Percentiles rank a stretch among this genome's conserved stretches.
These are phyloP conservation scores for Perizoma flavofasciatum DNA, from an alignment of 2,888 invertebrate genomes.

Conservation along the genomic window DNA sequence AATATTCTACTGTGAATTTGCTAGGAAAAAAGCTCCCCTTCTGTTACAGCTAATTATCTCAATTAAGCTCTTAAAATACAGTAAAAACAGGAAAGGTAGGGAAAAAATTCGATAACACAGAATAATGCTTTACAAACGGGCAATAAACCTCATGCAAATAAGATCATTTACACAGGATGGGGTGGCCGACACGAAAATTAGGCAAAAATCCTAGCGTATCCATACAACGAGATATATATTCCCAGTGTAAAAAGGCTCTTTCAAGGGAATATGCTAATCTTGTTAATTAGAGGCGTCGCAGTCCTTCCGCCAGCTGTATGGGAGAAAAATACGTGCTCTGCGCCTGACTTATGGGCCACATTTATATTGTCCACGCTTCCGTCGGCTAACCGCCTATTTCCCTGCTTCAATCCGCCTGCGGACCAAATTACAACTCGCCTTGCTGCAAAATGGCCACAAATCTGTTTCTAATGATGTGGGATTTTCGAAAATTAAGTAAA, in stretches of 20 bases:
- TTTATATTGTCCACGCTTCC: constrained; percentile 79
- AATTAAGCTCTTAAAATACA: constrained; percentile 28
- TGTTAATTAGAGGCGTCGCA: constrained; percentile 78
- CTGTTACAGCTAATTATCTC: constrained; percentile 17
- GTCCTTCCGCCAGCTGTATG: constrained; percentile 64
- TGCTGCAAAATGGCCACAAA: constrained; percentile 26
- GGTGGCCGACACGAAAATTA: constrained; percentile 57
- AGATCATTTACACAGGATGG: constrained; percentile 48
- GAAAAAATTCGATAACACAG: constrained; percentile 38
- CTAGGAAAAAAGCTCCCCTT: background rate
- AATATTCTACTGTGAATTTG: too few species aligned
- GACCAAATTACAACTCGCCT: constrained; percentile 25
- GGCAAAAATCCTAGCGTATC: constrained; percentile 53
- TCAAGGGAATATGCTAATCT: constrained; percentile 77
- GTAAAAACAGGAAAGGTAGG: constrained; percentile 25
- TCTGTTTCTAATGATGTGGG: constrained; percentile 28
- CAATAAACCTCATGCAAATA: constrained; percentile 55
- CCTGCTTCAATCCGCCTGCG: constrained; percentile 51
- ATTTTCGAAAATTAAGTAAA: constrained; percentile 6
- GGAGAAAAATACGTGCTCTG: constrained; percentile 73
- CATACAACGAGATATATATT: constrained; percentile 52
- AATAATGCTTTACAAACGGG: constrained; percentile 37
- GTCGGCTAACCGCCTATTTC: constrained; percentile 65
- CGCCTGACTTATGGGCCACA: constrained; percentile 73
- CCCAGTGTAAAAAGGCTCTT: constrained; percentile 57